Percentiles rank a stretch among this genome's conserved stretches.
These are phyloP conservation scores for Siniperca knerii DNA, from an alignment of 2,113 vertebrate species.

Conservation along the genomic window DNA sequence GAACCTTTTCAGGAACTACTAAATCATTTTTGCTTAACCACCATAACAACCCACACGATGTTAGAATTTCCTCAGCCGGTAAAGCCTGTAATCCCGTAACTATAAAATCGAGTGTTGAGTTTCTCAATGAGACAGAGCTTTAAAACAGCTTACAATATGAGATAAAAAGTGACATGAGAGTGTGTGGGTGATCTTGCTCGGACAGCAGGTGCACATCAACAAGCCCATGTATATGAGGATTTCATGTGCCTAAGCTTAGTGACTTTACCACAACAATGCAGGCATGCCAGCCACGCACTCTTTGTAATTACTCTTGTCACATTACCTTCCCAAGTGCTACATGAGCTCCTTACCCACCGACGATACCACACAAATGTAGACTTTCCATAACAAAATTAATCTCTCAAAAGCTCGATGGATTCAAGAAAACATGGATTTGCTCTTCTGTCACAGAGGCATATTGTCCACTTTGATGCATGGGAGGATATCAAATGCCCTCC, in stretches of 20 bases:
- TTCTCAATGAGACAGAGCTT: neutral
- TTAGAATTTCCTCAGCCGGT: neutral
- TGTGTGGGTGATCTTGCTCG: neutral
- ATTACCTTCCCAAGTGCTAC: conserved; percentile 44
- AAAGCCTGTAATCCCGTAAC: conserved; percentile 10
- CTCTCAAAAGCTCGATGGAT: conserved; percentile 89
- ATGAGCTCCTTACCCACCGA: conserved; percentile 69
- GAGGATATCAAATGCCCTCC: conserved; percentile 95
- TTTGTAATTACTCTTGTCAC: conserved; percentile 66
- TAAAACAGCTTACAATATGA: neutral
- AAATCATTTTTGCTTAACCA: neutral
- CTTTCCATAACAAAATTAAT: conserved; percentile 88
- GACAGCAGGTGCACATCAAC: conserved; percentile 13
- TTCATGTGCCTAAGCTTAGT: conserved; percentile 29
- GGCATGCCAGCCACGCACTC: conserved; percentile 13
- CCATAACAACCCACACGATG: neutral
- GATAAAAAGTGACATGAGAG: neutral
- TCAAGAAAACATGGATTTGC: conserved; percentile 83
- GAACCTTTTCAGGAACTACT: neutral
- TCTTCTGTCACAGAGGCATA: conserved; percentile 85
- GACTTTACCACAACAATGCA: conserved; percentile 27
- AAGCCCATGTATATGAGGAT: conserved; percentile 3
- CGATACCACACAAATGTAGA: conserved; percentile 76
- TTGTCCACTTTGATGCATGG: conserved; percentile 93
- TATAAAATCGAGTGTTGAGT: neutral